Evolutionary conservation across 2,797 vertebrate species (phyloP).

Genomic region (Garrulus glandarius): DNA sequence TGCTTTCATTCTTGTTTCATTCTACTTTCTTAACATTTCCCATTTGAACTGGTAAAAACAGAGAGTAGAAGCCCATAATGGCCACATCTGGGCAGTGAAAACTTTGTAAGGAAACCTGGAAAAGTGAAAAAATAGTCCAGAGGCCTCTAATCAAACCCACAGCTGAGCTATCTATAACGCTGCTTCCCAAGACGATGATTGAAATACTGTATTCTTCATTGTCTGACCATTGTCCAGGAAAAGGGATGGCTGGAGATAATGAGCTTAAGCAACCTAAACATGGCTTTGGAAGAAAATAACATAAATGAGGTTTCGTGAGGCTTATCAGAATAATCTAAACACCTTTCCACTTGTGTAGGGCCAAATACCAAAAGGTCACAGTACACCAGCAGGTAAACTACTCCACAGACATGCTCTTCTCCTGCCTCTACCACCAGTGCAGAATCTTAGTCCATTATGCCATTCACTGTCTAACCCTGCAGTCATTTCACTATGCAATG

Average conservation of each 20-base stretch:
- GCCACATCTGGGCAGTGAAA: neutral
- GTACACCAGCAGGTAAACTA: neutral
- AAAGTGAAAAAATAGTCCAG: neutral
- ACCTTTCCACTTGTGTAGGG: neutral
- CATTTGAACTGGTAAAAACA: neutral
- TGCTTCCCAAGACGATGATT: neutral
- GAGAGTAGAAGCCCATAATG: neutral
- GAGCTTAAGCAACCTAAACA: neutral
- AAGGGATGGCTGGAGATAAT: neutral
- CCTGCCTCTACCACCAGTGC: neutral
- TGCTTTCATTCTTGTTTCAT: neutral
- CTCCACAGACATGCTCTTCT: neutral
- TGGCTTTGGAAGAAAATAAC: neutral
- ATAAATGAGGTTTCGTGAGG: neutral
- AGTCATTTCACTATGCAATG: neutral
- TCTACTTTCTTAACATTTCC: neutral
- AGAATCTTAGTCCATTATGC: neutral
- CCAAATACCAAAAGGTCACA: neutral
- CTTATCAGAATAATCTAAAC: neutral
- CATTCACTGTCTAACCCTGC: neutral
- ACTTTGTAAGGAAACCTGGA: neutral
- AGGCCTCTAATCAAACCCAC: neutral
- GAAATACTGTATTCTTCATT: neutral
- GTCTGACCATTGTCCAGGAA: neutral
- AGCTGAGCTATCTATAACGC: neutral